These are phyloP conservation scores for Archocentrus centrarchus DNA, from an alignment of 2,113 vertebrate species.

Conservation along the genomic window DNA sequence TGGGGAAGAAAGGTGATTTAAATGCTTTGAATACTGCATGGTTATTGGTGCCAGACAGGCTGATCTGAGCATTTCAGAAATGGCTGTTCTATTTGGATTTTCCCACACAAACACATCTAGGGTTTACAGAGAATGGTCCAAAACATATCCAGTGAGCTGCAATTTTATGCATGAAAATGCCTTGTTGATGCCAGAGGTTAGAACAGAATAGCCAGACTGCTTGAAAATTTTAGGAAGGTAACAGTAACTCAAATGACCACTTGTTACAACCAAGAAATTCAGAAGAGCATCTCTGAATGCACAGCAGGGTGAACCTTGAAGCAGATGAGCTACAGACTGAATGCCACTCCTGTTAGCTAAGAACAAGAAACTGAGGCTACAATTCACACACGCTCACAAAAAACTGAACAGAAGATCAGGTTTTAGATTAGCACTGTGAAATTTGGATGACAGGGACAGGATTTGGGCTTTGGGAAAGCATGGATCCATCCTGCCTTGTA, in stretches of 20 bases:
- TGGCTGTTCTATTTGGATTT: too few species aligned
- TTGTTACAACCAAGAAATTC: too few species aligned
- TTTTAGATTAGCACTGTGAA: not conserved
- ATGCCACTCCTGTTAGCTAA: not conserved
- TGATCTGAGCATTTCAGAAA: not conserved
- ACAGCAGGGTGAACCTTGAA: not conserved
- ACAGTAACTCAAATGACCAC: too few species aligned
- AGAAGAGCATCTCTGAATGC: too few species aligned
- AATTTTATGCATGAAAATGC: too few species aligned
- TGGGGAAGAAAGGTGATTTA: not conserved
- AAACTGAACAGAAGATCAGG: rapidly evolving
- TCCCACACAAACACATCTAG: too few species aligned
- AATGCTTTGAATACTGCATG: rapidly evolving
- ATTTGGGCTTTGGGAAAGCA: not conserved
- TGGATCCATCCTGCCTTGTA: not conserved
- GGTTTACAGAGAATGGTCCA: too few species aligned
- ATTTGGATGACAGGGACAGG: not conserved
- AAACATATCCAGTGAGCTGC: too few species aligned
- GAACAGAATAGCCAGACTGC: too few species aligned
- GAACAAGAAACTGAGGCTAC: not conserved
- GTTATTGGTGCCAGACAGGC: not conserved
- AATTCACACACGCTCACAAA: not conserved
- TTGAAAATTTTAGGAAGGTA: too few species aligned
- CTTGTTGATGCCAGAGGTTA: too few species aligned
- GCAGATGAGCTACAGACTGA: too few species aligned